Percentiles rank a stretch among this genome's conserved stretches.
Evolutionary conservation across 1,140 invertebrate species (phyloP).

Genomic region (Cherax destructor): DNA sequence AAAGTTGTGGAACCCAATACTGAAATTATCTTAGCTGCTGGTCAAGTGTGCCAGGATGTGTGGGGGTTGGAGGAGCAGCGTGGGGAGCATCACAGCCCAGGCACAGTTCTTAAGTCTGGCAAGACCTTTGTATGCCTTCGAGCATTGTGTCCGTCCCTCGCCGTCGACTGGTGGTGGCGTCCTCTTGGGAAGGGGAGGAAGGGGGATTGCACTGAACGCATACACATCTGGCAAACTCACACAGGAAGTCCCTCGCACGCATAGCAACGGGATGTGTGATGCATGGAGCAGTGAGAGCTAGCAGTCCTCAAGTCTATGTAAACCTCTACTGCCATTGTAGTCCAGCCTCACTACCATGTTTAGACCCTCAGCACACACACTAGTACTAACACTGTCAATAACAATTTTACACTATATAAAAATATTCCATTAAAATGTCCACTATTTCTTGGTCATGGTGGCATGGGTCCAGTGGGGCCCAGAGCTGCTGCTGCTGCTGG

Average conservation of each 20-base stretch:
- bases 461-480: constrained; percentile 33
- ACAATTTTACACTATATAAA: constrained; percentile 63
- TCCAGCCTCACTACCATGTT: constrained; percentile 25
- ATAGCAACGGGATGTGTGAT: background rate
- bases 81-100: constrained; percentile 32
- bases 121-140: background rate
- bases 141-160: background rate
- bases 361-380: constrained; percentile 52
- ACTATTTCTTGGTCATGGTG: constrained; percentile 55
- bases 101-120: constrained; percentile 17
- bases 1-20: constrained; percentile 27
- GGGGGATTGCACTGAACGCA: background rate
- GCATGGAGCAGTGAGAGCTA: constrained; percentile 10
- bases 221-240: background rate
- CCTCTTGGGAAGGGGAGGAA: background rate
- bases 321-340: background rate
- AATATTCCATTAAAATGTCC: constrained; percentile 62
- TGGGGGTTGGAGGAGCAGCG: background rate
- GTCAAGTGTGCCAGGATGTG: background rate
- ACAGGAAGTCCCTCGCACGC: background rate
- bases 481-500: constrained; percentile 29
- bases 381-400: constrained; percentile 61
- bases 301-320: constrained; percentile 2
- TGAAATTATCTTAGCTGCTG: constrained; percentile 39
- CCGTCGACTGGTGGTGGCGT: background rate